A percentile compares a stretch with the other conserved stretches of the same genome.
Evolutionary conservation across 1,140 invertebrate species (phyloP).

Genomic region (Sipha flava): DNA sequence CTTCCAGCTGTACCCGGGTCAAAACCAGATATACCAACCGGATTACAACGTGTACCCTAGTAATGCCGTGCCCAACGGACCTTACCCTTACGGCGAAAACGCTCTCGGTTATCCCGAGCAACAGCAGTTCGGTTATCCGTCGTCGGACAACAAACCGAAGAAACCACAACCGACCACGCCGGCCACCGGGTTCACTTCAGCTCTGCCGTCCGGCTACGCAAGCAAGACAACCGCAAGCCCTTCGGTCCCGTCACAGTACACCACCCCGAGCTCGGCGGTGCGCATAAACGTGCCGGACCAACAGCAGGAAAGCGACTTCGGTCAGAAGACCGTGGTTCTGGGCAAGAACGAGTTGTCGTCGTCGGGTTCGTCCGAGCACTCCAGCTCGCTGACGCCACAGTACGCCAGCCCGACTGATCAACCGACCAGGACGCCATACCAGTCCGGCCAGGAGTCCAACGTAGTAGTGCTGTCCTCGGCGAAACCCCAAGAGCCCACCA

Average conservation of each 20-base stretch:
- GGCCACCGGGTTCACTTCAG: background rate
- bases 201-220: background rate
- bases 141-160: background rate
- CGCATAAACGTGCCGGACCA: background rate
- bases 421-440: background rate
- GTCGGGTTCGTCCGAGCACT: background rate
- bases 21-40: background rate
- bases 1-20: background rate
- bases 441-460: background rate
- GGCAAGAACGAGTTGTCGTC: background rate
- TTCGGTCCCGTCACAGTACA: background rate
- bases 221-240: background rate
- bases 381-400: background rate
- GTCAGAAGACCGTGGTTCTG: background rate
- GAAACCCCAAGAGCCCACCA: too few species aligned
- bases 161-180: background rate
- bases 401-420: background rate
- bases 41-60: background rate
- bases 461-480: background rate
- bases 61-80: background rate
- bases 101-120: background rate
- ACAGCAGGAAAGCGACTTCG: background rate
- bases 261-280: too few species aligned
- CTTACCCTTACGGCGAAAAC: background rate
- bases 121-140: background rate